These are phyloP conservation scores for Philonicus albiceps DNA, from an alignment of 2,888 invertebrate genomes.

Conservation along the genomic window DNA sequence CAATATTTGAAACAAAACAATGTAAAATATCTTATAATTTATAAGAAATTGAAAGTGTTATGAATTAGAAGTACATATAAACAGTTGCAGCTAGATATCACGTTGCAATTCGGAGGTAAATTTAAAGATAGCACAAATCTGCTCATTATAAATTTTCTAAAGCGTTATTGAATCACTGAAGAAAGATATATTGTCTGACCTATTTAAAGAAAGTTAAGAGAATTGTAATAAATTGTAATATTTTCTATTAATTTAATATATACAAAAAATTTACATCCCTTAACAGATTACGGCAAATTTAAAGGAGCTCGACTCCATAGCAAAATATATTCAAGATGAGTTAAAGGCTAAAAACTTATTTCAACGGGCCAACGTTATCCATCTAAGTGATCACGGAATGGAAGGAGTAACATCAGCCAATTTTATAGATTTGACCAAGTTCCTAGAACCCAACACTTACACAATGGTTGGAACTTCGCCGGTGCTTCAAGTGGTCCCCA, in stretches of 20 bases:
- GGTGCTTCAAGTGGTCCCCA: constrained; percentile 69
- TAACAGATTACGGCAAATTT: constrained; percentile 59
- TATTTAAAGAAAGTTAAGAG: too few relatives aligned
- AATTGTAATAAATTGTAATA: too few relatives aligned
- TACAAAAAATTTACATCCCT: not conserved
- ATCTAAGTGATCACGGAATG: constrained; percentile 80
- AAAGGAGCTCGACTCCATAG: constrained; percentile 65
- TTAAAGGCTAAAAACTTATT: constrained; percentile 65
- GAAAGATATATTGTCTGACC: too few relatives aligned
- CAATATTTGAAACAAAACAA: too few relatives aligned
- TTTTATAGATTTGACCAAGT: constrained; percentile 68
- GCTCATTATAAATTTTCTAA: too few relatives aligned
- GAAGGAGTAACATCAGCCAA: constrained; percentile 65
- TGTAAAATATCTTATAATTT: too few relatives aligned
- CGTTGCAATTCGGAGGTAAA: not conserved
- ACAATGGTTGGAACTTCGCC: constrained; percentile 66
- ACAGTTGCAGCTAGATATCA: not conserved
- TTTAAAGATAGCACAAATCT: not conserved
- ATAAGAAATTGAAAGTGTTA: too few relatives aligned
- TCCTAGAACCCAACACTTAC: constrained; percentile 64
- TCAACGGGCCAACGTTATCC: constrained; percentile 70
- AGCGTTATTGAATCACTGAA: too few relatives aligned
- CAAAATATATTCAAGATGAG: constrained; percentile 68
- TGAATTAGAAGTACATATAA: too few relatives aligned
- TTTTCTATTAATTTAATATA: too few relatives aligned